Conservation (phyloP, 2,888 invertebrate species). For the Bibio marci region DNA sequence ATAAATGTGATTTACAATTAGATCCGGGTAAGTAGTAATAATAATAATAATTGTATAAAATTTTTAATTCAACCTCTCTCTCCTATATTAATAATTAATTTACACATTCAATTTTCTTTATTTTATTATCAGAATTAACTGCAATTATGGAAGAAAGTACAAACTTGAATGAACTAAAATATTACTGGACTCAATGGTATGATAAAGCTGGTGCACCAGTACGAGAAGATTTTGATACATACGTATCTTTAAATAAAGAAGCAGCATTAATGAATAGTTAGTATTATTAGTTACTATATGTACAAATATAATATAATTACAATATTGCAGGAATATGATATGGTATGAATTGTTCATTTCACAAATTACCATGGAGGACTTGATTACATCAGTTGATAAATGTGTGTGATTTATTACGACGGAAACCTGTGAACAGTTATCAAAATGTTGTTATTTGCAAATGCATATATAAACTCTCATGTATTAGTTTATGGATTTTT, state of each 20-base stretch:
- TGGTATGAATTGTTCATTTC: too few relatives aligned
- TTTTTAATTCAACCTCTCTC: conserved; percentile 25
- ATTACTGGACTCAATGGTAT: conserved; percentile 69
- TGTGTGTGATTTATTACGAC: too few relatives aligned
- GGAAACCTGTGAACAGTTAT: too few relatives aligned
- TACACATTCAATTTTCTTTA: conserved; percentile 31
- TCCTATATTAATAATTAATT: too few relatives aligned
- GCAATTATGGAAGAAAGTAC: conserved; percentile 48
- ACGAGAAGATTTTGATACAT: conserved; percentile 42
- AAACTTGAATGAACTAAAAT: conserved; percentile 58
- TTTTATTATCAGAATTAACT: conserved; percentile 33
- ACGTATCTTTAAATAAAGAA: conserved; percentile 49
- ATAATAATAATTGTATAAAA: neutral
- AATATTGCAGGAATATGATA: too few relatives aligned
- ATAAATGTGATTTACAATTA: conserved; percentile 49
- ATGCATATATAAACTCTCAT: too few relatives aligned
- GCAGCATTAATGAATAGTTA: conserved; percentile 53
- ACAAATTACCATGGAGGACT: too few relatives aligned
- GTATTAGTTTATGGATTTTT: too few relatives aligned
- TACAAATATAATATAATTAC: neutral
- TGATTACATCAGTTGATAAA: too few relatives aligned
- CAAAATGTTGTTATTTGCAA: too few relatives aligned
- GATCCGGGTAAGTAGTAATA: conserved; percentile 38
- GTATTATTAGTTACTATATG: conserved; percentile 9
- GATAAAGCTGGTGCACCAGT: conserved; percentile 50